phyloP scores from a whole-genome alignment of 1,140 invertebrate species.

The Saccostrea glomerata region DNA sequence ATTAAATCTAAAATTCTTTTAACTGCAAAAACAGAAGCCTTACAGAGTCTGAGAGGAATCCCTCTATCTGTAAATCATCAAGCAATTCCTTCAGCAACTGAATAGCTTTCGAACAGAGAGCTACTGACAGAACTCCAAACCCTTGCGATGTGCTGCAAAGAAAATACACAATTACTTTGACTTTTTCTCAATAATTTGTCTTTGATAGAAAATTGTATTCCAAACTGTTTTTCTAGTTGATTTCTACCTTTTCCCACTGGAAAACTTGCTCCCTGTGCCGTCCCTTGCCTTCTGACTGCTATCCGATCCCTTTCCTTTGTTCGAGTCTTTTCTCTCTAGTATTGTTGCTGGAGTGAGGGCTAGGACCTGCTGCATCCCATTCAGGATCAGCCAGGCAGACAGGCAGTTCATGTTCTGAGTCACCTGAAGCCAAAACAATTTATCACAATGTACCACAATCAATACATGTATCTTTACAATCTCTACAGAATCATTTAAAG shows the following conservation, averaged over 20 bases:
- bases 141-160: constrained; percentile 81
- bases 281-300: constrained; percentile 54
- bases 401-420: constrained; percentile 92
- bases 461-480: too few relatives aligned
- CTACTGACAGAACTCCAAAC: constrained; percentile 90
- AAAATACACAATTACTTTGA: neutral
- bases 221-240: neutral
- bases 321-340: constrained; percentile 72
- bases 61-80: constrained; percentile 83
- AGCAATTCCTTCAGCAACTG: constrained; percentile 84
- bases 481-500: too few relatives aligned
- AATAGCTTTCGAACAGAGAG: constrained; percentile 87
- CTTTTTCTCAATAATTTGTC: neutral
- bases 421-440: constrained; percentile 58
- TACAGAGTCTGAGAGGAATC: constrained; percentile 56
- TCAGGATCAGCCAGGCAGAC: constrained; percentile 91
- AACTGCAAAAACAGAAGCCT: neutral
- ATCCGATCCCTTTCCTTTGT: constrained; percentile 60
- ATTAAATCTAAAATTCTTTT: neutral
- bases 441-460: neutral
- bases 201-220: neutral
- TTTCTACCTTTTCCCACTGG: constrained; percentile 65
- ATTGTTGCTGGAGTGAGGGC: constrained; percentile 74
- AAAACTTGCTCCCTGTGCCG: neutral
- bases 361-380: constrained; percentile 87